Conservation (phyloP, 2,888 invertebrate genomes). For the Eurytoma californica region DNA sequence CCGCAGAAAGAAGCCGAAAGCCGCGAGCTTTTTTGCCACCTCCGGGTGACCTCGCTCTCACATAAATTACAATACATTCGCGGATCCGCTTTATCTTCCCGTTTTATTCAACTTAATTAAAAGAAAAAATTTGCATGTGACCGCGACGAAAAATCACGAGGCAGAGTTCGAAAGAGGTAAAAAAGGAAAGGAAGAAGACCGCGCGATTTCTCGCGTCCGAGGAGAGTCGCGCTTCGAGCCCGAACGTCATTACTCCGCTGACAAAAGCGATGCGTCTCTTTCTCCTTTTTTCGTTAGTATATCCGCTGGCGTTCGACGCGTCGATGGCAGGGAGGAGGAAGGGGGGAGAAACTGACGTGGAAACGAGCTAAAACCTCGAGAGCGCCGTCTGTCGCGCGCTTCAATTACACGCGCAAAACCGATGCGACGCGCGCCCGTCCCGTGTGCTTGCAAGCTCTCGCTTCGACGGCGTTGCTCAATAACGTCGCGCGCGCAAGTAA, state of each 20-base stretch:
- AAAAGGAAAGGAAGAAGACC: too few relatives aligned
- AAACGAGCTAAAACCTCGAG: slow-evolving; percentile 1
- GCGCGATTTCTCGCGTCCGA: too few relatives aligned
- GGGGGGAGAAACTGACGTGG: too few relatives aligned
- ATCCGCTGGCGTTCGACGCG: neutral
- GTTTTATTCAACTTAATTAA: too few relatives aligned
- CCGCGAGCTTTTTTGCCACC: neutral
- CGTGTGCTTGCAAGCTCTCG: slow-evolving; percentile 11
- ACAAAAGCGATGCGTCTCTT: neutral
- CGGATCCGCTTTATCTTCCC: neutral
- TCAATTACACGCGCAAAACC: slow-evolving; percentile 23
- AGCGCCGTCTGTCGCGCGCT: neutral
- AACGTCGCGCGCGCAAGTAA: slow-evolving; percentile 8
- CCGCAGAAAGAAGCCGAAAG: too few relatives aligned
- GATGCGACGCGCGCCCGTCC: neutral
- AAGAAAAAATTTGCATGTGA: too few relatives aligned
- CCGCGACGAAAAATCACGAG: neutral
- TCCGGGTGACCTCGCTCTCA: neutral
- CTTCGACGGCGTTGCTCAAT: slow-evolving; percentile 14
- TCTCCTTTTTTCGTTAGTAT: too few relatives aligned
- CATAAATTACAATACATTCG: too few relatives aligned
- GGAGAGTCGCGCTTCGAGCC: too few relatives aligned
- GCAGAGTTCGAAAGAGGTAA: too few relatives aligned
- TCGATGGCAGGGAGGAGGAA: too few relatives aligned
- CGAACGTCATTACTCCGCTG: slow-evolving; percentile 15